Conservation (phyloP, 2,797 vertebrate genomes). For the Gymnopithys bicolor region DNA sequence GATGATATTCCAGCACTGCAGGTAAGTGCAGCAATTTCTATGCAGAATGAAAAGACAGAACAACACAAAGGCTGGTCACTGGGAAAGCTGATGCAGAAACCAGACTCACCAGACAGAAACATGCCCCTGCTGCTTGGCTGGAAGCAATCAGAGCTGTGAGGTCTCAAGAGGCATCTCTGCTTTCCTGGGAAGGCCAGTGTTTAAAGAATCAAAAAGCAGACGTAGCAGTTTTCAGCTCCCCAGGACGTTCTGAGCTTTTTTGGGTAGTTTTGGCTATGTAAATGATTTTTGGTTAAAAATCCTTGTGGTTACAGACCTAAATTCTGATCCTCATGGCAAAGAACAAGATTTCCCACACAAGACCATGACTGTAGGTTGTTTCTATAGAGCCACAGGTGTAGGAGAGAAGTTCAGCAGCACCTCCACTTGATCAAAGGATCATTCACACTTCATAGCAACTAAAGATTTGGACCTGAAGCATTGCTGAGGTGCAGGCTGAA, state of each 20-base stretch:
- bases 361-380: fast-evolving
- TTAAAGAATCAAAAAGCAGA: constrained; percentile 13
- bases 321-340: not conserved
- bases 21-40: fast-evolving
- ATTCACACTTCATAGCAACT: not conserved
- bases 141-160: not conserved
- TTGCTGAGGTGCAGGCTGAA: not conserved
- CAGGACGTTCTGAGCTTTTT: not conserved
- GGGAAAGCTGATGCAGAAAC: constrained; percentile 40
- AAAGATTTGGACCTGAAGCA: not conserved
- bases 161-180: constrained; percentile 20
- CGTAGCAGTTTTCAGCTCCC: not conserved
- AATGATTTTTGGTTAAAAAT: not conserved
- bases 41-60: not conserved
- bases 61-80: not conserved
- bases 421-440: not conserved
- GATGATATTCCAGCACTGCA: not conserved
- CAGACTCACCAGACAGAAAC: not conserved
- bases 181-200: not conserved
- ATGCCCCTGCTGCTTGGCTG: not conserved
- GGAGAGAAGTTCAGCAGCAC: not conserved
- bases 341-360: not conserved
- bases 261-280: not conserved
- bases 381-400: not conserved
- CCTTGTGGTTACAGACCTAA: not conserved